Base-by-base conservation (phyloP, 2,113 vertebrate genomes). In the Paramisgurnus dabryanus region DNA sequence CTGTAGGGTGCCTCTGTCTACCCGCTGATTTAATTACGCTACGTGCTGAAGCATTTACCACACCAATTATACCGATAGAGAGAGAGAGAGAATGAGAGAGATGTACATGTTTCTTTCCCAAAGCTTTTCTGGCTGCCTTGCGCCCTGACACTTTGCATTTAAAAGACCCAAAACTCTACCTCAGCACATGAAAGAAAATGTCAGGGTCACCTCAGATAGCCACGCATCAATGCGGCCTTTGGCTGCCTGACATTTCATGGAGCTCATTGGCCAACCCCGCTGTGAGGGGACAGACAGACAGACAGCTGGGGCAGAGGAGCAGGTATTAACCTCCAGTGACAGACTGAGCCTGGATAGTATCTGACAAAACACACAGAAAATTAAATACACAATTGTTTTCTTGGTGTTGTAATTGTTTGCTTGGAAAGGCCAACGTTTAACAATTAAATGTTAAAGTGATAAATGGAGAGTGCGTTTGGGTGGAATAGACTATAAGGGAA, bases 161-260 rank as follows among this genome's bases (percentile, higher is more conserved):
- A 66, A 88, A 89, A 89, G 82, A 81, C 1, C 6, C 75, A 53
- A 81, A 10, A 41, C 60, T 74, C 65, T 61, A 15, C 34, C 43
- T 34, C 65, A 6, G 34, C 74, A 83, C 87, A 85, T 89, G 80
- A 90, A 90, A 90, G 87, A 79, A 91, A 92, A 91, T 89, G 88
- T 89, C 90, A 92, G 89, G 87, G 87, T 78, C 67, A 17, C 41
- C 80, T 82, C 80, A 86, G 87, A 85, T 83, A 79, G 83, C 66
- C 53, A 7, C 55, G 41, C 71, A 81, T 89, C 86, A 89, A 81
- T 86, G 80, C 15, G 5, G 41, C 71, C 70, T 45, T 43, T 75
- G 40, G 47, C 71, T 57, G 76, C 45, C 40, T 88, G 86, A 84
- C 86, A 87, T 88, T 87, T 89, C 22, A 15, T 50, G 40, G 15